phyloP scores from a whole-genome alignment of 2,113 vertebrate genomes.

The Nothoprocta pentlandii region DNA sequence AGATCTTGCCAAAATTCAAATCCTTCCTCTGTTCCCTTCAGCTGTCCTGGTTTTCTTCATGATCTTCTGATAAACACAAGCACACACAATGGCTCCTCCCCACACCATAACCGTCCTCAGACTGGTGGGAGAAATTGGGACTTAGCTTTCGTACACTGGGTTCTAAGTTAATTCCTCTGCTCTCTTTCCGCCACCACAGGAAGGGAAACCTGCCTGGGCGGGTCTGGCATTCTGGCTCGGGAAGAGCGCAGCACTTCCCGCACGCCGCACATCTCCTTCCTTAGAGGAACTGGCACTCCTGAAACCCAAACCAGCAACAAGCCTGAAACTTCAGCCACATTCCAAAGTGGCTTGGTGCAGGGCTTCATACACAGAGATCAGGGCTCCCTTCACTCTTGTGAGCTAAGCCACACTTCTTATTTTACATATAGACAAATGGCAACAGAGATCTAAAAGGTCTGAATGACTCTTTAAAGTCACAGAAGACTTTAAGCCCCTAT shows the following conservation, averaged over 20 bases:
- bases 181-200: not conserved
- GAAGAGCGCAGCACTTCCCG: not conserved
- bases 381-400: not conserved
- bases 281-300: not conserved
- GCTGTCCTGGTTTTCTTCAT: not conserved
- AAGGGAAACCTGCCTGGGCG: not conserved
- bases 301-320: not conserved
- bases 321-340: not conserved
- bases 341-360: not conserved
- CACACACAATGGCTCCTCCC: not conserved
- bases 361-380: not conserved
- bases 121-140: not conserved
- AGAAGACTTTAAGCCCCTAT: not conserved
- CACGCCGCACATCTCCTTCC: accelerated
- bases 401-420: not conserved
- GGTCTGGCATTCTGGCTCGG: not conserved
- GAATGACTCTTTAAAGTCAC: not conserved
- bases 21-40: not conserved
- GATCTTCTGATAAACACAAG: not conserved
- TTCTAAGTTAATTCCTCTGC: not conserved
- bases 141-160: not conserved
- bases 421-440: not conserved
- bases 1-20: not conserved
- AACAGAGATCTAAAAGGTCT: not conserved
- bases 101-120: not conserved